phyloP scores from a whole-genome alignment of 2,113 vertebrate species.

The Progne subis region DNA sequence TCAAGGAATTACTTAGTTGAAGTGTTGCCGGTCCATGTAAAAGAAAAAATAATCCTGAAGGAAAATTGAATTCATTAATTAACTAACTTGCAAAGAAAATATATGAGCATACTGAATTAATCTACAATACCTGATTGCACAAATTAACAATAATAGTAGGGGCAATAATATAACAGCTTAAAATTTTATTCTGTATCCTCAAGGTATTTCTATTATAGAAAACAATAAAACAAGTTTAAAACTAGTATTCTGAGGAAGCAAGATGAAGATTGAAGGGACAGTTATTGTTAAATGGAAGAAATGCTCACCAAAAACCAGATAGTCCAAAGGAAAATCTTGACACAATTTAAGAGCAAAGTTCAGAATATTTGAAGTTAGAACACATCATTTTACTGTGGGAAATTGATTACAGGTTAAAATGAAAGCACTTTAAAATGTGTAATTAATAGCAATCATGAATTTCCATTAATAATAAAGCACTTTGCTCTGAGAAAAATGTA shows the following conservation, averaged over 20 bases:
- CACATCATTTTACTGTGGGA: conserved; percentile 10
- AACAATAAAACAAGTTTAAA: background rate
- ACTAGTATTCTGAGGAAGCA: background rate
- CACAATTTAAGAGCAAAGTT: conserved; percentile 31
- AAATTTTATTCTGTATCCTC: conserved; percentile 31
- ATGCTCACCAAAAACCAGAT: background rate
- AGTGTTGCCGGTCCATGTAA: background rate
- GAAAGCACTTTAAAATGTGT: conserved; percentile 3
- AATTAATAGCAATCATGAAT: conserved; percentile 33
- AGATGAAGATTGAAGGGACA: background rate
- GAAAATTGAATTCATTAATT: background rate
- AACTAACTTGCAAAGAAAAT: conserved; percentile 16
- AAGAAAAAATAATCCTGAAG: background rate
- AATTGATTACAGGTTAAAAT: conserved; percentile 30
- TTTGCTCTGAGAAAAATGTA: conserved; percentile 1
- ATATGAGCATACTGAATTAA: background rate
- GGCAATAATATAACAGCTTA: background rate
- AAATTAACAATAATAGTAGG: background rate
- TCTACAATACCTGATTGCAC: background rate
- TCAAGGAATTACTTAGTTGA: conserved; percentile 38
- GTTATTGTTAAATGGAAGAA: background rate
- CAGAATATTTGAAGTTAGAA: background rate
- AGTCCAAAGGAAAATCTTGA: conserved; percentile 3
- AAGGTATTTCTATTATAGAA: background rate
- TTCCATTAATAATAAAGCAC: conserved; percentile 28